Conservation (phyloP, 2,113 vertebrate genomes). For the Tragelaphus buxtoni region DNA sequence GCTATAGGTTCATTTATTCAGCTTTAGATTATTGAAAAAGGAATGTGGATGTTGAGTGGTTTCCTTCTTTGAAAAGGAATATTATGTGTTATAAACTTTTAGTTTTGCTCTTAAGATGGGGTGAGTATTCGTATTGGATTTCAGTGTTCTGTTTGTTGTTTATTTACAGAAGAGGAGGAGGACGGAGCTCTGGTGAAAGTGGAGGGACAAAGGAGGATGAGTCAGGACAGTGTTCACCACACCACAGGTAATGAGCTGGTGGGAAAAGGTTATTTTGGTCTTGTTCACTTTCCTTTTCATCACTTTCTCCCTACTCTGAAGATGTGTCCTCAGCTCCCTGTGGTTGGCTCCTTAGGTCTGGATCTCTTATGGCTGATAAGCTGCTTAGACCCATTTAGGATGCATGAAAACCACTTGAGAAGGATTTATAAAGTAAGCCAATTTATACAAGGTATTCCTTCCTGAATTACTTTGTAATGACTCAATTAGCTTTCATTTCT, state of each 20-base stretch:
- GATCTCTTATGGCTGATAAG: constrained; percentile 64
- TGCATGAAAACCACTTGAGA: constrained; percentile 90
- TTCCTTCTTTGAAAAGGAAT: constrained; percentile 38
- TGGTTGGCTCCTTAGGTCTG: constrained; percentile 59
- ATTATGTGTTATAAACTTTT: not conserved
- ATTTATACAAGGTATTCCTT: constrained; percentile 95
- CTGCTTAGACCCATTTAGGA: constrained; percentile 86
- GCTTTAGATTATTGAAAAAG: constrained; percentile 30
- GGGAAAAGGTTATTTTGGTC: not conserved
- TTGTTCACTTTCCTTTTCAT: constrained; percentile 44
- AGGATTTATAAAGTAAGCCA: constrained; percentile 99
- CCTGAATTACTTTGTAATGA: constrained; percentile 99
- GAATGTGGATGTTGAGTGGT: constrained; percentile 13
- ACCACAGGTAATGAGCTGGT: constrained; percentile 71
- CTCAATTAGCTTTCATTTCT: constrained; percentile 99
- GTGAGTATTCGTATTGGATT: not conserved
- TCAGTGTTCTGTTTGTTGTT: constrained; percentile 50
- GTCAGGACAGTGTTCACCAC: constrained; percentile 19
- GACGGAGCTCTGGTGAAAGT: not conserved
- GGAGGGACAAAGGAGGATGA: constrained; percentile 58
- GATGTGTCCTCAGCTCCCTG: constrained; percentile 48
- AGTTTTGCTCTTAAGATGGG: constrained; percentile 15
- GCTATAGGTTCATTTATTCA: not conserved
- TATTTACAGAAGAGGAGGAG: constrained; percentile 80
- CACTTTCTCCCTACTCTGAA: constrained; percentile 45